These are phyloP conservation scores for Lates calcarifer DNA, from an alignment of 2,113 vertebrate genomes.

Conservation along the genomic window DNA sequence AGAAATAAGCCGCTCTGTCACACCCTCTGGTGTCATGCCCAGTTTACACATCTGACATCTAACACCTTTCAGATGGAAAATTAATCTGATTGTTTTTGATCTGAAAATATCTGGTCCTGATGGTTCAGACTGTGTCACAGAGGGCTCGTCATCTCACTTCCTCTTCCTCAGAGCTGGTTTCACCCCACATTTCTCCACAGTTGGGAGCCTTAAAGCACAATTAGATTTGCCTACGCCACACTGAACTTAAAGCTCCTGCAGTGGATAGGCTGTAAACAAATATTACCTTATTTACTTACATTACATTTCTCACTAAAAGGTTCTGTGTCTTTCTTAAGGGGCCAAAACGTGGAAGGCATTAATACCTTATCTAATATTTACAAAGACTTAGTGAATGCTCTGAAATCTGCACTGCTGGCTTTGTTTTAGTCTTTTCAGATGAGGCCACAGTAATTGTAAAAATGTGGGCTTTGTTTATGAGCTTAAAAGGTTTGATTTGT, in stretches of 20 bases:
- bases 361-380: too few relatives aligned
- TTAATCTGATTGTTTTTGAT: background rate
- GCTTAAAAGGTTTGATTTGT: too few relatives aligned
- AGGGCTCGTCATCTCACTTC: background rate
- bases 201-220: background rate
- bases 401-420: too few relatives aligned
- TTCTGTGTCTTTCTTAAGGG: too few relatives aligned
- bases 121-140: background rate
- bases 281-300: background rate
- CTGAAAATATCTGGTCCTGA: background rate
- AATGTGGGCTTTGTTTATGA: too few relatives aligned
- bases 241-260: background rate
- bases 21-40: background rate
- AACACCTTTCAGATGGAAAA: background rate
- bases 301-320: background rate
- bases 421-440: too few relatives aligned
- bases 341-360: too few relatives aligned
- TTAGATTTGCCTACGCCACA: background rate
- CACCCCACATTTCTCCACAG: background rate
- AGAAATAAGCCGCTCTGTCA: slow-evolving; percentile 8
- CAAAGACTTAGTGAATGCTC: too few relatives aligned
- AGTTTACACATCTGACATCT: slow-evolving; percentile 20
- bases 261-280: background rate
- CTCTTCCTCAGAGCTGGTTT: background rate
- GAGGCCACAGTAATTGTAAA: too few relatives aligned